Evolutionary conservation across 2,113 vertebrate species (phyloP), one percentile per base, ranked within the genome.

Genomic region (Thalassarche chlororhynchos): DNA sequence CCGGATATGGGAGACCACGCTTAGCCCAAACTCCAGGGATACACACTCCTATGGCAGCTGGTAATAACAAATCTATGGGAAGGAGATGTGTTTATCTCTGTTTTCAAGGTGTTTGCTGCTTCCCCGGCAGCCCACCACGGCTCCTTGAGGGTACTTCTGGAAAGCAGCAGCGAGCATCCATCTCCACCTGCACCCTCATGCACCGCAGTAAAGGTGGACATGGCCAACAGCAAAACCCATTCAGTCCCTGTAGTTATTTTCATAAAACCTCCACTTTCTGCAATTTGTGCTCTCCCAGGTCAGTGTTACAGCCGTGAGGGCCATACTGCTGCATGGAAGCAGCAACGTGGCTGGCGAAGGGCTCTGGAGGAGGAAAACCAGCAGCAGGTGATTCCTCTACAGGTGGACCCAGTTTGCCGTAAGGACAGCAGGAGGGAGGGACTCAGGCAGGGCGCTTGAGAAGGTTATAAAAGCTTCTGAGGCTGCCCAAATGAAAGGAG

Each of bases 301-400:
- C 31, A 6, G 21, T 1, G 60, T 46, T 18, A 8, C 17, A 6
- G 12, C 42, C 1, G 0, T 14, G 60, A 74, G 15, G 21, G 23
- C 40, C 6, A 4, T 49, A 3, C 58, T 24, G 18, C 74, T 36
- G 5, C 2, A 7, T n/a, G 26, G 55, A 78, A 78, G 26, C 47
- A 74, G 47, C 29, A 32, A 13, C 0, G 0, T 20, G 47, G 23
- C 57, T 77, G 31, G 26, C 14, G 17, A 51, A 87, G 32, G 42
- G 66, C 14, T 87, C 58, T 66, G 42, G 29, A 38, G 24, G 61
- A 62, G 16, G 47, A 51, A 38, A 66, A n/a, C 21, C 23, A 74
- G 34, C 66, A 52, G 34, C 29, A 40, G 24, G 24, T 31, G 38
- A 44, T 44, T 40, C 18, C 9, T 46, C 34, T 46, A 7, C 40